Evolutionary conservation across 2,888 invertebrate species (phyloP).

Genomic region (Nemurella pictetii): DNA sequence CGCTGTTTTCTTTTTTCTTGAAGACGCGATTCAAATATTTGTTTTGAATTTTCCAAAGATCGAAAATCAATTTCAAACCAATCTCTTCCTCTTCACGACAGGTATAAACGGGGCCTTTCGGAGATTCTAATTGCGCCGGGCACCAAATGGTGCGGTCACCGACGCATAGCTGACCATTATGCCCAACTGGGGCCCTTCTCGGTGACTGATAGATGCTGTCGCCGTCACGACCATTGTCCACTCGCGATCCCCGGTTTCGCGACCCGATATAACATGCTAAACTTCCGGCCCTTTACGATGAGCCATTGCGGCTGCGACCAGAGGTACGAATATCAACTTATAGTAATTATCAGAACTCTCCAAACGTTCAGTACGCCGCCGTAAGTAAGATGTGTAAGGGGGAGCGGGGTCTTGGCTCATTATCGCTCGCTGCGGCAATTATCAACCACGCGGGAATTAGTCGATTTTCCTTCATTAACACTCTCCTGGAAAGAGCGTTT

Average conservation of each 20-base stretch:
- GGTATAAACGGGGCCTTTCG: constrained; percentile 38
- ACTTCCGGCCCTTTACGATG: constrained; percentile 70
- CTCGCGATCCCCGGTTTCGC: constrained; percentile 65
- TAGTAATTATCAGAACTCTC: neutral
- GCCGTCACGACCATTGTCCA: constrained; percentile 73
- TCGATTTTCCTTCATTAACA: neutral
- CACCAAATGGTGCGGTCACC: constrained; percentile 76
- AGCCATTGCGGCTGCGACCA: constrained; percentile 78
- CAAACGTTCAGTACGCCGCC: neutral
- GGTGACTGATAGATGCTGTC: constrained; percentile 70
- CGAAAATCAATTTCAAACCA: neutral
- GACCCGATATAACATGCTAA: constrained; percentile 65
- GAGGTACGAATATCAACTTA: constrained; percentile 63
- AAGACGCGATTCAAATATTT: neutral
- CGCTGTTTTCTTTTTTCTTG: neutral
- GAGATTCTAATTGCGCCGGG: constrained; percentile 61
- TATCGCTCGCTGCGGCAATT: neutral
- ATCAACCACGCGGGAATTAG: neutral
- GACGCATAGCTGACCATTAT: constrained; percentile 60
- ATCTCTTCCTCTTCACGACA: constrained; percentile 29
- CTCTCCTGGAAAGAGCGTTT: neutral
- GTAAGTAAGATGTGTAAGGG: neutral
- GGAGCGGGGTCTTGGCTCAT: neutral
- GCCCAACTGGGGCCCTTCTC: constrained; percentile 63
- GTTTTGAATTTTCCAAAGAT: neutral